Evolutionary conservation across 2,113 vertebrate species (phyloP).

Genomic region (Colinus virginianus): DNA sequence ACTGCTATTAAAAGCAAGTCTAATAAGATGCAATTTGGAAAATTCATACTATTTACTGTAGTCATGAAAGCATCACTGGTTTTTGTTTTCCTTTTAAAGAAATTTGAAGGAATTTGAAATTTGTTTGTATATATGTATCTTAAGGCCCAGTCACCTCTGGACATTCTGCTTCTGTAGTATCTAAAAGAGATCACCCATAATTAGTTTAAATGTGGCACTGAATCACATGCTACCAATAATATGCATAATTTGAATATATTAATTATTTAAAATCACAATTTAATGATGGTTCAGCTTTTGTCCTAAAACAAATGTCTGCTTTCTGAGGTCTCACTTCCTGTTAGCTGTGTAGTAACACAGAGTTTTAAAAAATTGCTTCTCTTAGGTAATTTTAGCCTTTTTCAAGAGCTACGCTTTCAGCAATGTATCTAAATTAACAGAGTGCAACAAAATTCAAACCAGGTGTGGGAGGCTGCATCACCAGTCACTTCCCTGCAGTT

Average conservation of each 20-base stretch:
- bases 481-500: background rate
- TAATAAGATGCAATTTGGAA: background rate
- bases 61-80: background rate
- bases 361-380: background rate
- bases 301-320: background rate
- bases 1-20: background rate
- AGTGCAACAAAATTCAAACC: conserved; percentile 47
- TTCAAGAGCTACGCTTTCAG: background rate
- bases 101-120: background rate
- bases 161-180: background rate
- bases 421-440: background rate
- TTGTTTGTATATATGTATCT: background rate
- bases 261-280: background rate
- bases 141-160: background rate
- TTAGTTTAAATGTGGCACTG: background rate
- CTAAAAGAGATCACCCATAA: background rate
- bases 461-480: conserved; percentile 1
- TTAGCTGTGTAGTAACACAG: background rate
- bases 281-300: background rate
- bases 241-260: background rate
- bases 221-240: background rate
- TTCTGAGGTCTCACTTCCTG: background rate
- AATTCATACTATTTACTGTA: background rate
- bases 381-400: background rate
- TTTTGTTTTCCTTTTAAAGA: background rate